Evolutionary conservation across 2,888 invertebrate species (phyloP), one percentile per base, ranked within the genome.

Genomic region (Thera britannica): DNA sequence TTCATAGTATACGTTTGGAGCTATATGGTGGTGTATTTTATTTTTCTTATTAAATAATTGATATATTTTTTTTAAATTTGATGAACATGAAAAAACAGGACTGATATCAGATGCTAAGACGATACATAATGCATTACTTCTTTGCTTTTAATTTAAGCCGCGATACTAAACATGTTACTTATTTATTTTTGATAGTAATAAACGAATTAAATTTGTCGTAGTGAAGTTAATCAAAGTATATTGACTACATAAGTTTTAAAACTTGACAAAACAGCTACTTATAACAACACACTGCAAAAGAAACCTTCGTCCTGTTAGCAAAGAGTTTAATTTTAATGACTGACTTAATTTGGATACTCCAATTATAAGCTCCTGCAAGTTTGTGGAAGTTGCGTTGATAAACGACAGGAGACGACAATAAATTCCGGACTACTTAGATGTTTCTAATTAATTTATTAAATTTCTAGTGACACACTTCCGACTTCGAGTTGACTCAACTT

Each of bases 311-410:
- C 75, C 71, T 69, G 66, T 71, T 77, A 71, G 73, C 71, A 71
- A 71, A 74, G 74, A 80, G 75, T 80, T 80, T 77, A 76, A 79
- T 77, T 80, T 78, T 82, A 79, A 80, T 80, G 77, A 81, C 74
- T 65, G 69, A 77, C 75, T 69, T 76, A 71, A 82, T 77, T 79
- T 81, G 12, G 62, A 55, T 55, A 78, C 78, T 81, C 78, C 71
- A 71, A 76, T 74, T 75, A 74, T 73, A 68, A 71, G 69, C 70
- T 64, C 61, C 62, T 67, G 62, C 65, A 69, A 72, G 68, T 72
- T 68, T 54, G 23, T 41, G 62, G 63, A 72, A 74, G 73, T 71
- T 70, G 65, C 68, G 68, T 69, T 72, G 71, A 72, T 65, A 74
- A 74, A 75, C 73, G 78, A 77, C 73, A 63, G 72, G 65, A 59